Conservation (phyloP, 2,113 vertebrate genomes). For the Rhinopomastus cyanomelas region DNA sequence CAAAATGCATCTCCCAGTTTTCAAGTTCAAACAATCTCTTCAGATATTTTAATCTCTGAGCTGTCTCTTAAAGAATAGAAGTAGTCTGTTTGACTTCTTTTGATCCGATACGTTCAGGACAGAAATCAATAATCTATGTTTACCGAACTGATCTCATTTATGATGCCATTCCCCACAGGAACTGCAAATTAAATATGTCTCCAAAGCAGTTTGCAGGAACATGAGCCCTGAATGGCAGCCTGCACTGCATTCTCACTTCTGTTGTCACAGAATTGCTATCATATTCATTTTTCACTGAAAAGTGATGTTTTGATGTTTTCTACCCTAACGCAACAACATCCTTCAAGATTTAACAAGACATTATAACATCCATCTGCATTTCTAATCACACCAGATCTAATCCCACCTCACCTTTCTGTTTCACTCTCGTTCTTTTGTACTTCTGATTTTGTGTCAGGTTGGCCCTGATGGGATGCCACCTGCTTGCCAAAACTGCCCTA, state of each 20-base stretch:
- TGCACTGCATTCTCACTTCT: background rate
- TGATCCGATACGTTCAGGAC: background rate
- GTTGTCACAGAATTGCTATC: background rate
- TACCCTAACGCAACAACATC: background rate
- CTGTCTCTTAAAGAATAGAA: background rate
- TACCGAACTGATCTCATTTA: background rate
- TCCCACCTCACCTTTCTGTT: background rate
- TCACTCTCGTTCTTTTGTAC: background rate
- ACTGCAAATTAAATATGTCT: background rate
- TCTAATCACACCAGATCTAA: background rate
- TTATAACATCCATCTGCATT: background rate
- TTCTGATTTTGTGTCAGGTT: background rate
- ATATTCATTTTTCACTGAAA: background rate
- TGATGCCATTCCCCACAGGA: background rate
- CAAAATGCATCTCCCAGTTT: background rate
- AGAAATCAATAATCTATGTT: background rate
- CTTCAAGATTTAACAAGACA: background rate
- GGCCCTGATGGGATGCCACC: background rate
- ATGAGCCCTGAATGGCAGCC: background rate
- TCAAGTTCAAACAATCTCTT: background rate
- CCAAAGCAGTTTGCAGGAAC: background rate
- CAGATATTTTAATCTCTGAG: background rate
- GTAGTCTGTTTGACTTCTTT: background rate
- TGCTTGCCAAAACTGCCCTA: background rate
- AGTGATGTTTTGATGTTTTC: rapidly evolving